Base-by-base conservation (phyloP, 2,113 vertebrate genomes). In the Tragelaphus strepsiceros region DNA sequence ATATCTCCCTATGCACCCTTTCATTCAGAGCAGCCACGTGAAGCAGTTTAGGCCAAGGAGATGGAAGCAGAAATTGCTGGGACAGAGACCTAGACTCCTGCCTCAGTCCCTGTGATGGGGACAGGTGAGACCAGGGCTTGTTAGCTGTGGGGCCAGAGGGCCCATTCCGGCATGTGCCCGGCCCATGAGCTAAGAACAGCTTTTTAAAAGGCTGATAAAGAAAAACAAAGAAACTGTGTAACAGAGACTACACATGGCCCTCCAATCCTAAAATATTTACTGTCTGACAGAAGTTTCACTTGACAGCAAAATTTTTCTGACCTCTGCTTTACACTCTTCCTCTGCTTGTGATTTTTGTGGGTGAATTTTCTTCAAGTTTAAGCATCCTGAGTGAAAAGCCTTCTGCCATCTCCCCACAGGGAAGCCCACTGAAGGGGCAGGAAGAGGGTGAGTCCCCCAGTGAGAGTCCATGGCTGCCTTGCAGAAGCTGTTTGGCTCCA, bases 161-260 rank as follows among this genome's bases (percentile, higher is more conserved):
- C 64, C 43, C 67, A 3, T 39, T 88, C 30, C 4, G 59, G 39
- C 46, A 32, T 77, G 39, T 6, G 32, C 26, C 82, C 2, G 9
- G 11, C 49, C n/a, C 13, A 3, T 22, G 77, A 90, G 91, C 89
- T 88, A 77, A 49, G 49, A 62, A 22, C 13, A 43, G 21, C 51
- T 85, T 93, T 87, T 89, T 95, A 22, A 82, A 95, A 83, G 39
- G 3, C 2, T 39, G 54, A 35, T 71, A 67, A 94, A 90, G 15
- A 35, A 77, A 74, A 93, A 19, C 19, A 81, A 74, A 80, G 49
- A 4, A 19, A 77, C 1, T n/a, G 6, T 19, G 14, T 22, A 28
- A 43, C 53, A 17, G 64, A 74, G 64, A 53, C 5, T 2, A 0
- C 15, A 3, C 14, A 12, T 46, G 30, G 46, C 15, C 22, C 2